These are phyloP conservation scores for Osmoderma eremita DNA, from an alignment of 2,888 invertebrate genomes.

Conservation along the genomic window DNA sequence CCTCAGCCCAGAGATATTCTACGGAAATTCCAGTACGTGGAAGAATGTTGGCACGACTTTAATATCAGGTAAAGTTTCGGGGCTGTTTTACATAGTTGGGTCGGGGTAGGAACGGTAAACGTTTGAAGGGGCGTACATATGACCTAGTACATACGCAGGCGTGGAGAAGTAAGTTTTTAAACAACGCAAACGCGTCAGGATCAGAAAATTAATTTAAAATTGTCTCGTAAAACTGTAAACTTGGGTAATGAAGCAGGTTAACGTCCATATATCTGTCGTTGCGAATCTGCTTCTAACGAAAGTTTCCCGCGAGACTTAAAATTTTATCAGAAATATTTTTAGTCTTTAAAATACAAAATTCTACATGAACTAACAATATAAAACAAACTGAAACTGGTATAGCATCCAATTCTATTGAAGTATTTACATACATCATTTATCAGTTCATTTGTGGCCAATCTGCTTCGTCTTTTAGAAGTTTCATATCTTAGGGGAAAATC, in stretches of 20 bases:
- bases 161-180: constrained; percentile 9
- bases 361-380: too few relatives aligned
- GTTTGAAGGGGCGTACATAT: not conserved
- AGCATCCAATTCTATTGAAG: too few relatives aligned
- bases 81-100: constrained; percentile 4
- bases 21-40: constrained; percentile 88
- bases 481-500: too few relatives aligned
- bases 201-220: constrained; percentile 31
- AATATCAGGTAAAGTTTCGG: constrained; percentile 73
- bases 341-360: too few relatives aligned
- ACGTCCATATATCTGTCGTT: constrained; percentile 13
- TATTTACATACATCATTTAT: too few relatives aligned
- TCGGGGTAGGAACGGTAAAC: not conserved
- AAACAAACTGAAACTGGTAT: too few relatives aligned
- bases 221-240: constrained; percentile 10
- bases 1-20: constrained; percentile 85
- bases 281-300: constrained; percentile 4
- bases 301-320: constrained; percentile 12
- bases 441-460: too few relatives aligned
- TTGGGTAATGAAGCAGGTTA: constrained; percentile 13
- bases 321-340: too few relatives aligned
- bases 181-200: constrained; percentile 14
- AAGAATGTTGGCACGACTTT: constrained; percentile 87
- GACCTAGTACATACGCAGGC: not conserved
- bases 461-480: too few relatives aligned